Evolutionary conservation across 2,888 invertebrate species (phyloP), one percentile per base, ranked within the genome.

Genomic region (Desoria tigrina): DNA sequence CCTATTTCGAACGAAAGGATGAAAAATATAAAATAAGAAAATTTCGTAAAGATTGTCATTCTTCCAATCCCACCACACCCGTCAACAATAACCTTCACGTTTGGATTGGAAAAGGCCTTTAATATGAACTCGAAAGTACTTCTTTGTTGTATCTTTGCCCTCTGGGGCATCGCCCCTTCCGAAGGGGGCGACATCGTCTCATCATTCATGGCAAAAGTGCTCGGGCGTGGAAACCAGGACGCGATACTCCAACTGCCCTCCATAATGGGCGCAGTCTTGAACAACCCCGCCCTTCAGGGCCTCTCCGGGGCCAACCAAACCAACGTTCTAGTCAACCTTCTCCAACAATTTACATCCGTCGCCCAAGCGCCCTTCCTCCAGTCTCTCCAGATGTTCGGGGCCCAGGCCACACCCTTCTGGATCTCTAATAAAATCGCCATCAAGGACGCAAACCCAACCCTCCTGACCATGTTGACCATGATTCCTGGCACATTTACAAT

Each of bases 381-480:
- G 7, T 21, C 53, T 9, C 27, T 53, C 9, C 7, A 9, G 6
- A 9, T 9, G 7, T 9, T 53, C 6, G 53, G 53, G 9, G 9
- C 26, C 53, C 18, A 26, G 6, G 26, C 23, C 7, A 24, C 53
- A 6, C 21, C 53, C 27, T 53, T 53, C 53, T 53, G 53, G 53
- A 49, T 49, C 9, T 7, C 49, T 18, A 49, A 49, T 21, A 49
- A 49, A 21, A n/a, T 49, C 7, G 9, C 9, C n/a, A 49, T 49
- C 7, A 9, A 9, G 9, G 18, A 21, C 14, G 9, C 18, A 18
- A 49, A 18, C 18, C 49, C 21, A n/a, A 18, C n/a, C 7, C 49
- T 21, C 7, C 11, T 49, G 7, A 9, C 9, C 11, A 21, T 7
- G 14, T 7, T 49, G 14, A 7, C 49, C 21, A 21, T 18, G 7